Evolutionary conservation across 2,113 vertebrate species (phyloP).

Genomic region (Stomatorhinus ivindoensis): DNA sequence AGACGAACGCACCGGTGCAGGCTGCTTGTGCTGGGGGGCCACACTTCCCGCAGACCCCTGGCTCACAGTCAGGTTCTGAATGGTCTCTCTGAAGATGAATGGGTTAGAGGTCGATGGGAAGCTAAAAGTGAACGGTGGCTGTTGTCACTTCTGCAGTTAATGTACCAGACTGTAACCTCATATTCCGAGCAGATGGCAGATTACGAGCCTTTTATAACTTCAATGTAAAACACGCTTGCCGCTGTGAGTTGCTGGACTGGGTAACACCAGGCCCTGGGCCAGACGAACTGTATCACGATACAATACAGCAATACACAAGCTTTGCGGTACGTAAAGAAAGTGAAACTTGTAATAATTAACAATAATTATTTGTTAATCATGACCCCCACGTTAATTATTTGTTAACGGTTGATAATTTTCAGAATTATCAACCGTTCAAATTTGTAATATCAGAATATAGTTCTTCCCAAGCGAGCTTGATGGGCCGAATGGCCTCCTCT

Average conservation of each 20-base stretch:
- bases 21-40: neutral
- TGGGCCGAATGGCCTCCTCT: too few relatives aligned
- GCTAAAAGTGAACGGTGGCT: neutral
- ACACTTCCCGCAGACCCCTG: neutral
- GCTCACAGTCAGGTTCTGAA: neutral
- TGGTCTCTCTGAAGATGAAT: neutral
- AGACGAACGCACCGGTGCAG: neutral
- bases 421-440: neutral
- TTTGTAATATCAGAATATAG: neutral
- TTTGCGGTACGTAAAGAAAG: neutral
- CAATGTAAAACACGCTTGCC: neutral
- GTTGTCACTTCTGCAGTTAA: slow-evolving; percentile 7
- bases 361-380: too few relatives aligned
- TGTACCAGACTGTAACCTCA: neutral
- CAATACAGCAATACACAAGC: neutral
- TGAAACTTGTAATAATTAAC: neutral
- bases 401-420: too few relatives aligned
- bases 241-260: neutral
- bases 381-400: too few relatives aligned
- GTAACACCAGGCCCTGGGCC: neutral
- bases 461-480: too few relatives aligned
- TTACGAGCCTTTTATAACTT: neutral
- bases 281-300: neutral
- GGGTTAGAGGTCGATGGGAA: neutral
- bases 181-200: neutral